Percentiles rank a stretch among this genome's conserved stretches.
These are phyloP conservation scores for Sarcophaga bullata DNA, from an alignment of 1,140 invertebrate species.

Conservation along the genomic window DNA sequence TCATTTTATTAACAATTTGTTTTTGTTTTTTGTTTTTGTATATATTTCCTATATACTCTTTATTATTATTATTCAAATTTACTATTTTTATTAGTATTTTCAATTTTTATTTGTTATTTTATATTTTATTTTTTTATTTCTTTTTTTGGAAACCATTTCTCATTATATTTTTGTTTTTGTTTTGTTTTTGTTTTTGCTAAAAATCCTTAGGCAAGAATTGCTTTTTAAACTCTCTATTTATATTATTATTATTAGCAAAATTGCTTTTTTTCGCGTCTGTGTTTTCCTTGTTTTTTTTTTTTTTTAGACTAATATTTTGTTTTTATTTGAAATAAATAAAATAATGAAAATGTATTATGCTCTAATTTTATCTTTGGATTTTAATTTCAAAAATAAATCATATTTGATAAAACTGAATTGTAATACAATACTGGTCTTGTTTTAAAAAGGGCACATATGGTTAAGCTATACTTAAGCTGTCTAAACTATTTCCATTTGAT, in stretches of 20 bases:
- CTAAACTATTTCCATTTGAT: conserved; percentile 44
- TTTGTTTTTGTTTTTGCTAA: conserved; percentile 17
- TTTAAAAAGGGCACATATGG: conserved; percentile 65
- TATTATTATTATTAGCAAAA: conserved; percentile 33
- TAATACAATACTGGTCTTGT: conserved; percentile 36
- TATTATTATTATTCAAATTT: background rate
- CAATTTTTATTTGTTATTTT: background rate
- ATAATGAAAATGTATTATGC: background rate
- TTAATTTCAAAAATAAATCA: background rate
- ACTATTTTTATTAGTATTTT: conserved; percentile 21
- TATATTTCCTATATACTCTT: background rate
- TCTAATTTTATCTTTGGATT: conserved; percentile 8
- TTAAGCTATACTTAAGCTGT: conserved; percentile 65
- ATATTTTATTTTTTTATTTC: conserved; percentile 27
- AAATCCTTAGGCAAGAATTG: conserved; percentile 26
- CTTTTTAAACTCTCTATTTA: conserved; percentile 15
- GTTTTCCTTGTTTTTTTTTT: conserved; percentile 28
- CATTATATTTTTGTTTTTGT: conserved; percentile 46
- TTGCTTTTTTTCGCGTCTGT: conserved; percentile 40
- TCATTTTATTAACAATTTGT: background rate
- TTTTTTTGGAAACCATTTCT: conserved; percentile 22
- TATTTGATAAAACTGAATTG: conserved; percentile 5
- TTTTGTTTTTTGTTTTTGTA: background rate
- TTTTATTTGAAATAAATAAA: background rate
- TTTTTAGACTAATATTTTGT: conserved; percentile 17